phyloP scores from a whole-genome alignment of 1,140 invertebrate genomes.

The Drosophila leontia region DNA sequence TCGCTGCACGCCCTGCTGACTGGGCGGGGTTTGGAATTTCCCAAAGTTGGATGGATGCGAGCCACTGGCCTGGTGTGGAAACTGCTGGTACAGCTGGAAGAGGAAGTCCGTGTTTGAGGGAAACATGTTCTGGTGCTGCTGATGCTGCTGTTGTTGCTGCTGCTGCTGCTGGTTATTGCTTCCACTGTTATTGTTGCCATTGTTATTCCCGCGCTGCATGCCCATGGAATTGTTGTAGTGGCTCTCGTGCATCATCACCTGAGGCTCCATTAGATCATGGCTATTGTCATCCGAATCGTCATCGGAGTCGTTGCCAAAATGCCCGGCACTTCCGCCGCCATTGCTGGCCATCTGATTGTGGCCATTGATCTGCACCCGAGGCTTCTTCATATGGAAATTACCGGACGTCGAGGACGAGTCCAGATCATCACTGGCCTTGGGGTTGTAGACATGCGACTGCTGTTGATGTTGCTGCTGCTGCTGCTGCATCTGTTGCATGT shows the following conservation, averaged over 20 bases:
- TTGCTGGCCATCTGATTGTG: slow-evolving; percentile 59
- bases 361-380: slow-evolving; percentile 69
- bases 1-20: slow-evolving; percentile 63
- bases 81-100: slow-evolving; percentile 82
- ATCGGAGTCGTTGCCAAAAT: slow-evolving; percentile 72
- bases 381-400: slow-evolving; percentile 74
- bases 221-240: slow-evolving; percentile 55
- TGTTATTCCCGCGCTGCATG: slow-evolving; percentile 60
- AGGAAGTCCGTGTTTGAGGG: slow-evolving; percentile 80
- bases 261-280: slow-evolving; percentile 60
- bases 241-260: slow-evolving; percentile 64
- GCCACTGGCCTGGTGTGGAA: slow-evolving; percentile 66
- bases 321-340: slow-evolving; percentile 45
- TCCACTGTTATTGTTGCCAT: slow-evolving; percentile 36
- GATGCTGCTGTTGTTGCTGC: slow-evolving; percentile 54
- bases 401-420: slow-evolving; percentile 69
- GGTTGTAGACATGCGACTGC: slow-evolving; percentile 52
- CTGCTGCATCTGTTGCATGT: slow-evolving; percentile 49
- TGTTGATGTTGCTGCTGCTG: slow-evolving; percentile 39
- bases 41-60: slow-evolving; percentile 66
- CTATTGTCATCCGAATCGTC: slow-evolving; percentile 81
- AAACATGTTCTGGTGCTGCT: slow-evolving; percentile 74
- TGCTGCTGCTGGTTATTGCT: slow-evolving; percentile 47
- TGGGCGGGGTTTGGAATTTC: slow-evolving; percentile 73
- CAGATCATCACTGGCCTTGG: slow-evolving; percentile 61